Percentiles rank a stretch among this genome's conserved stretches.
These are phyloP conservation scores for Latrodectus elegans DNA, from an alignment of 2,888 invertebrate species.

Conservation along the genomic window DNA sequence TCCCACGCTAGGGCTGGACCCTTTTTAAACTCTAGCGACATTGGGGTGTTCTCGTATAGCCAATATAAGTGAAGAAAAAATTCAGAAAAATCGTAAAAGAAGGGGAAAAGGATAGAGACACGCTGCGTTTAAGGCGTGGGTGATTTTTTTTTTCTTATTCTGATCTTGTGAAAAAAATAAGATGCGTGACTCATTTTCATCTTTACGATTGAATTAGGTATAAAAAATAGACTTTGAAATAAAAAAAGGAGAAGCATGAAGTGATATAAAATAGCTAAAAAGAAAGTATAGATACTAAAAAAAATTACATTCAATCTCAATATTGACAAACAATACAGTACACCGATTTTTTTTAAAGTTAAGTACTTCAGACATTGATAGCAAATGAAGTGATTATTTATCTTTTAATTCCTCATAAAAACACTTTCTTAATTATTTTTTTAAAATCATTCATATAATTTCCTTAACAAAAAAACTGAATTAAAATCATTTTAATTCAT, in stretches of 20 bases:
- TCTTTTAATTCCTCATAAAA: no score
- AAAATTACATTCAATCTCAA: neutral
- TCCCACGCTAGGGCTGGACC: conserved; percentile 31
- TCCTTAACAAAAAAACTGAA: no score
- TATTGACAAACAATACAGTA: no score
- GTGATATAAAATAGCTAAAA: neutral
- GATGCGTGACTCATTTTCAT: conserved; percentile 29
- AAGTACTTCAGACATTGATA: no score
- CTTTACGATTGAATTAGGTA: conserved; percentile 18
- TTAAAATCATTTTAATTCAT: no score
- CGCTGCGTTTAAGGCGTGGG: conserved; percentile 40
- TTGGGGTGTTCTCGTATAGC: conserved; percentile 35
- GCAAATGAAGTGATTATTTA: no score
- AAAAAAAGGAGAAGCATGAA: conserved; percentile 31
- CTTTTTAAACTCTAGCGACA: conserved; percentile 22
- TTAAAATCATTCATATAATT: no score
- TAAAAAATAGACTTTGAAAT: neutral
- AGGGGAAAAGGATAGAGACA: conserved; percentile 18
- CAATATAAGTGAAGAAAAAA: conserved; percentile 17
- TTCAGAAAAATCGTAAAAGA: conserved; percentile 2
- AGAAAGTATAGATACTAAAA: neutral
- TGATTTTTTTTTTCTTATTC: conserved; percentile 40
- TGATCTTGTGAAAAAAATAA: conserved; percentile 13
- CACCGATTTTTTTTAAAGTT: no score
- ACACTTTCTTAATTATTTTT: no score